These are phyloP conservation scores for Erebia epiphron DNA, from an alignment of 2,888 invertebrate species.

Conservation along the genomic window DNA sequence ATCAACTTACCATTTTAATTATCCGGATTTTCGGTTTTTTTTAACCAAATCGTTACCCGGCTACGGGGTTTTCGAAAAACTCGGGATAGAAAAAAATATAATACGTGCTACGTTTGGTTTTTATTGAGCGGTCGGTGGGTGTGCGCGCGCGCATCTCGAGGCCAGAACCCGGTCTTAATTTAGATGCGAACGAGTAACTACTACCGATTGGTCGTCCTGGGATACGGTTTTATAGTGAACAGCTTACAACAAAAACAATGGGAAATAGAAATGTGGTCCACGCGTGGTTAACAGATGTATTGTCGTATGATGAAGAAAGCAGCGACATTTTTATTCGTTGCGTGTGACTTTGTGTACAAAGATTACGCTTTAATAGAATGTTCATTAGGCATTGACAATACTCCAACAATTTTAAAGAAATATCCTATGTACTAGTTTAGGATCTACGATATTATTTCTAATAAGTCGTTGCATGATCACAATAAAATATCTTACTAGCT, in stretches of 20 bases:
- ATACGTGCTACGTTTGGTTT: slow-evolving; percentile 78
- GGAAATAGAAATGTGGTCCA: slow-evolving; percentile 42
- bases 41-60: slow-evolving; percentile 27
- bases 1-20: slow-evolving; percentile 54
- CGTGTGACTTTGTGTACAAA: slow-evolving; percentile 15
- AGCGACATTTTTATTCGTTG: slow-evolving; percentile 37
- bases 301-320: slow-evolving; percentile 16
- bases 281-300: slow-evolving; percentile 52
- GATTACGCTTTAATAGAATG: neutral
- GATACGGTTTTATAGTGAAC: slow-evolving; percentile 64
- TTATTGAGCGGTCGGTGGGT: slow-evolving; percentile 62
- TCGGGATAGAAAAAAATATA: slow-evolving; percentile 71
- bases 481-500: too few relatives aligned
- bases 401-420: too few relatives aligned
- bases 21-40: slow-evolving; percentile 27
- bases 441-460: too few relatives aligned
- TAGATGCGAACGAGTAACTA: slow-evolving; percentile 70
- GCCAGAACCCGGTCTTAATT: slow-evolving; percentile 76
- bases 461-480: too few relatives aligned
- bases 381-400: neutral
- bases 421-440: too few relatives aligned
- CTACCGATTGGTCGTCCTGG: slow-evolving; percentile 66
- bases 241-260: slow-evolving; percentile 47
- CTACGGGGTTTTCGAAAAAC: slow-evolving; percentile 49
- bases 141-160: slow-evolving; percentile 75